Conservation (phyloP, 2,113 vertebrate genomes). For the Gallinago undulata region DNA sequence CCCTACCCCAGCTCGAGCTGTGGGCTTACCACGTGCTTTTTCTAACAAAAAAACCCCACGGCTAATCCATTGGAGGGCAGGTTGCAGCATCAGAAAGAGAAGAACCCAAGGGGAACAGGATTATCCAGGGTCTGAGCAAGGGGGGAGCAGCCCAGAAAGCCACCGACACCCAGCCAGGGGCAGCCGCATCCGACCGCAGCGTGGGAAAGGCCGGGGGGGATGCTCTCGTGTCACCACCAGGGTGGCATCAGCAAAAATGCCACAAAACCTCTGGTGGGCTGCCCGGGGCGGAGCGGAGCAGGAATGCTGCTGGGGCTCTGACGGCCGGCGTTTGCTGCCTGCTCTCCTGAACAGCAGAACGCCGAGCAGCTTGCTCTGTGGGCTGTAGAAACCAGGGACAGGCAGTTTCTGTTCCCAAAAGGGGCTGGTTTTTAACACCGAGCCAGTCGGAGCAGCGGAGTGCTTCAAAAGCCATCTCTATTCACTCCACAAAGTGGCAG, state of each 20-base stretch:
- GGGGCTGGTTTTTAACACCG: not conserved
- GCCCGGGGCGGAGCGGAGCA: fast-evolving
- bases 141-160: not conserved
- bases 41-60: not conserved
- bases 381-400: not conserved
- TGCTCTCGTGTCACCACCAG: not conserved
- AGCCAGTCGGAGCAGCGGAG: not conserved
- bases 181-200: not conserved
- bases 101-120: not conserved
- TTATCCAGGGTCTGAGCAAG: not conserved
- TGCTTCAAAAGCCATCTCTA: not conserved
- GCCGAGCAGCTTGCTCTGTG: not conserved
- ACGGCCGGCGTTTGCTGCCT: fast-evolving
- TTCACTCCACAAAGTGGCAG: not conserved
- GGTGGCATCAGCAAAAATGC: not conserved
- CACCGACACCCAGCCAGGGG: not conserved
- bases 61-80: not conserved
- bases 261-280: fast-evolving
- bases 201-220: not conserved
- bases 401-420: not conserved
- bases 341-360: not conserved
- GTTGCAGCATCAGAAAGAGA: not conserved
- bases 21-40: not conserved
- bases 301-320: not conserved
- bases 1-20: not conserved